Evolutionary conservation across 2,113 vertebrate species (phyloP).

Genomic region (Cynocephalus volans): DNA sequence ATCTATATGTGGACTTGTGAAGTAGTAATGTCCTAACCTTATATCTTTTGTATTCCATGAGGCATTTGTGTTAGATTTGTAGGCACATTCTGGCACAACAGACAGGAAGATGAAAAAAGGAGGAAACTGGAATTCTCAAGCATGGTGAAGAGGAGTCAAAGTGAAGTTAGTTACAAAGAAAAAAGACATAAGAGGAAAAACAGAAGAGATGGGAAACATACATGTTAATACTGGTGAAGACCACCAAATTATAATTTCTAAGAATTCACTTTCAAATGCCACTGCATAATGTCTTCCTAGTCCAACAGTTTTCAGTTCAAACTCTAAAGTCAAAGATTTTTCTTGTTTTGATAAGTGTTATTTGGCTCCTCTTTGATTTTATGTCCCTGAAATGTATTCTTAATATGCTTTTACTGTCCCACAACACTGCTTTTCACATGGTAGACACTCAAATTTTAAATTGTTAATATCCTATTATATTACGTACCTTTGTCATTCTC

Average conservation of each 20-base stretch:
- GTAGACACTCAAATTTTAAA: not conserved
- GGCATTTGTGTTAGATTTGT: not conserved
- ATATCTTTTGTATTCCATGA: not conserved
- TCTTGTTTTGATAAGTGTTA: not conserved
- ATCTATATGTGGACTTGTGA: not conserved
- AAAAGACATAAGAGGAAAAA: constrained; percentile 33
- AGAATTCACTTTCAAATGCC: constrained; percentile 19
- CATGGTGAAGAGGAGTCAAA: not conserved
- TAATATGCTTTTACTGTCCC: not conserved
- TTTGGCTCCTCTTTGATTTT: constrained; percentile 32
- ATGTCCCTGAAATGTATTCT: constrained; percentile 14
- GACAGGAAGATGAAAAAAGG: not conserved
- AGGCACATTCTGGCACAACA: not conserved
- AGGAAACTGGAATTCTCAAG: constrained; percentile 32
- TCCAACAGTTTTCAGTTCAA: constrained; percentile 12
- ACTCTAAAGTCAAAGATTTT: constrained; percentile 15
- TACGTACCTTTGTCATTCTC: not conserved
- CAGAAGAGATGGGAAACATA: constrained; percentile 11
- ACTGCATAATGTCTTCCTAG: not conserved
- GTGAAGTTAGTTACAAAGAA: not conserved
- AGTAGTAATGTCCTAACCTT: not conserved
- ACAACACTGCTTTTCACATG: not conserved
- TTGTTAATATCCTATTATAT: not conserved
- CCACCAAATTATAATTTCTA: not conserved
- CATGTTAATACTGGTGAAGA: not conserved